Base-by-base conservation (phyloP, 2,888 invertebrate species). In the Tenthredo livida region DNA sequence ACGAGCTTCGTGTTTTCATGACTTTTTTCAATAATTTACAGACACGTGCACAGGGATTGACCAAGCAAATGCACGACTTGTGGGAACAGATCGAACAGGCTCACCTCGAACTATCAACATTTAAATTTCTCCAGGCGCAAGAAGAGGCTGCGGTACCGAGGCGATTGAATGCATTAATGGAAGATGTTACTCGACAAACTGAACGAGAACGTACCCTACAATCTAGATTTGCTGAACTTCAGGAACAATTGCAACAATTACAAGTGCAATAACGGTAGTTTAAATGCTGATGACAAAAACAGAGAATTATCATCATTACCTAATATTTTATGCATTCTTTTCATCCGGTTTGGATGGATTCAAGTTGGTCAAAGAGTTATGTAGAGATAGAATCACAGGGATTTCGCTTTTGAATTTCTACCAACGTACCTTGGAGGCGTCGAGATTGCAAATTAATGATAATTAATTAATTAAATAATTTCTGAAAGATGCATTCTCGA, bases 61-160 rank as follows among this genome's bases (percentile, higher is more conserved):
- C 97, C 33, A 98, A 99, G 93, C 98, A 98, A 91, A 95, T 97
- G 87, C 96, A 97, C 89, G 98, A 98, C 91, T 94, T 98, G 21
- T 96, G 96, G 90, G 98, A 98, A 87, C 98, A 99, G 92, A 96
- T 97, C 82, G 99, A 99, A 91, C 97, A 98, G 91, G 96, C 97
- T 9, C 96, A 96, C 88, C 95, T 99, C 85, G 99, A 99, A 91
- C 93, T 97, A 87, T 97, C 97, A 50, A 99, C 99, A 0, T 99
- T 99, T 92, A 96, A 97, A 90, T 97, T 97, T 93, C 94, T 99
- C 65, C 96, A 97, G 87, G 96, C 97, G 84, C 98, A 98, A 92
- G 99, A 99, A 94, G 96, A 96, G 89, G 96, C 96, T 29, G 99
- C 99, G 33, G 96, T 99, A 90, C 98, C 98, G 0, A 96, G 98